Evolutionary conservation across 2,113 vertebrate genomes (phyloP).

Genomic region (Podarcis muralis): DNA sequence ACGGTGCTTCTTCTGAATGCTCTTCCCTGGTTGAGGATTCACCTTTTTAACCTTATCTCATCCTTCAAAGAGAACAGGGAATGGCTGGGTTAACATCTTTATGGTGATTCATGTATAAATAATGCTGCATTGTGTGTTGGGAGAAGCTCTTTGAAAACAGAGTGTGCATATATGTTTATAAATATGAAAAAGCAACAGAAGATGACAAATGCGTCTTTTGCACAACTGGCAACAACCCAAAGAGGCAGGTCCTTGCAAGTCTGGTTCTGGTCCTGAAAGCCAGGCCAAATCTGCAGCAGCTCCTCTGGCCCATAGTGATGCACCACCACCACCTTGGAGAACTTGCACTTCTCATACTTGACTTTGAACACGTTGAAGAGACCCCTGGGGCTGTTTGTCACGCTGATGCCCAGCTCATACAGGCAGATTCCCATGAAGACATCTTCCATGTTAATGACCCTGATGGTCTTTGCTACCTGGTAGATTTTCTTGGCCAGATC

Average conservation of each 20-base stretch:
- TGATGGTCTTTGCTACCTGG: constrained; percentile 55
- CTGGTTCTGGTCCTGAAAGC: constrained; percentile 58
- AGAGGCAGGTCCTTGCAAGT: constrained; percentile 51
- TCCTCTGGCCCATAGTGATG: constrained; percentile 63
- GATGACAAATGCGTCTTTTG: too few relatives aligned
- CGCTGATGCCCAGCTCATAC: constrained; percentile 52
- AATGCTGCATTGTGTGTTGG: too few relatives aligned
- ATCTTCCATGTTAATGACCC: constrained; percentile 78
- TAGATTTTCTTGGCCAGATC: constrained; percentile 65
- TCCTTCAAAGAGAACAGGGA: too few relatives aligned
- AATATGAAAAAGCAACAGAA: too few relatives aligned
- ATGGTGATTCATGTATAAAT: too few relatives aligned
- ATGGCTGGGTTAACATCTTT: too few relatives aligned
- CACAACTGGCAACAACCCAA: too few relatives aligned
- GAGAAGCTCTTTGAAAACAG: too few relatives aligned
- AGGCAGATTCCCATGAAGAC: constrained; percentile 83
- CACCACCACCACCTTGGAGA: constrained; percentile 58
- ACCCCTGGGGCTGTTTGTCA: constrained; percentile 57
- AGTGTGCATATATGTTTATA: too few relatives aligned
- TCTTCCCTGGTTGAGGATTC: too few relatives aligned
- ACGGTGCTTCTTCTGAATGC: too few relatives aligned
- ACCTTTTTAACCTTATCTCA: too few relatives aligned
- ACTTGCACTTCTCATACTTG: constrained; percentile 74
- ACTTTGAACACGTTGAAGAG: constrained; percentile 66
- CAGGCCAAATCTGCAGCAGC: constrained; percentile 66